Conservation (phyloP, 2,113 vertebrate species). For the Propithecus coquereli region DNA sequence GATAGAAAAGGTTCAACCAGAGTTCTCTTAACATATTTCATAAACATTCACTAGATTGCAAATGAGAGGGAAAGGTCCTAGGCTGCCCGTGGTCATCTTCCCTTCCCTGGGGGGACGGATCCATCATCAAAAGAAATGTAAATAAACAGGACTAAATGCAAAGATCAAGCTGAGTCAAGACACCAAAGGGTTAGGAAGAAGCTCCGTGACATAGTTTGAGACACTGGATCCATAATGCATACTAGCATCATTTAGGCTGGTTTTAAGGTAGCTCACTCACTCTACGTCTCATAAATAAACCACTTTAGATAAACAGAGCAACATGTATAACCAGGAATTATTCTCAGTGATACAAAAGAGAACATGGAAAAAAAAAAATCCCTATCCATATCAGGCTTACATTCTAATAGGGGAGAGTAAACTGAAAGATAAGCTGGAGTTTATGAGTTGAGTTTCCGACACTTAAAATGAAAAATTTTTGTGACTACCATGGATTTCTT, state of each 20-base stretch:
- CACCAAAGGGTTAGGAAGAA: neutral
- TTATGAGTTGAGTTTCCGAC: neutral
- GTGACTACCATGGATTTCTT: neutral
- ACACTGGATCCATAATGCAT: neutral
- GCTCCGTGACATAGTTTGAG: neutral
- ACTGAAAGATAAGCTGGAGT: neutral
- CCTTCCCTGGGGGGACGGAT: neutral
- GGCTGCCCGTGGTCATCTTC: neutral
- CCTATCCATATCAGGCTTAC: neutral
- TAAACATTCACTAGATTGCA: neutral
- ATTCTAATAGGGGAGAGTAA: neutral
- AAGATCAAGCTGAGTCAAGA: neutral
- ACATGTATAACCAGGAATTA: neutral
- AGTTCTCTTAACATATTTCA: neutral
- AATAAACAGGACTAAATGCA: neutral
- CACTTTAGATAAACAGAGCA: neutral
- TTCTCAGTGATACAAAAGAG: neutral
- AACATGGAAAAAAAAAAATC: neutral
- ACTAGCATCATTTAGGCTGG: neutral
- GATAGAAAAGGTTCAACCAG: neutral
- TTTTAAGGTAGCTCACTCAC: neutral
- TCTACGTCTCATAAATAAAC: neutral
- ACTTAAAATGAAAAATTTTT: neutral
- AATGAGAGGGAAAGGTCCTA: neutral
- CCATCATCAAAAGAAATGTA: neutral